phyloP scores from a whole-genome alignment of 2,113 vertebrate species.

The Clarias batrachus region DNA sequence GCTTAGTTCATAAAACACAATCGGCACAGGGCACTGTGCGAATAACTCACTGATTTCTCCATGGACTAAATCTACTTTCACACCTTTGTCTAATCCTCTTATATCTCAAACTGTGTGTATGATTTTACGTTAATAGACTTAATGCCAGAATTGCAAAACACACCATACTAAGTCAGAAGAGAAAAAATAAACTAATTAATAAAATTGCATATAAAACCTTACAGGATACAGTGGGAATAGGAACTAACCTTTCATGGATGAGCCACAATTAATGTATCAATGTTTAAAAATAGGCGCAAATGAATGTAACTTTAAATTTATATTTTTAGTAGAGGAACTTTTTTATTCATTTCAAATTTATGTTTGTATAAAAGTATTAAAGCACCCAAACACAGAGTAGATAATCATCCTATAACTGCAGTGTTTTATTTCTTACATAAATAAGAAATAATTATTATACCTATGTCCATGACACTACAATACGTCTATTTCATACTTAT shows the following conservation, averaged over 20 bases:
- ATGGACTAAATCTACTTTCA: slow-evolving; percentile 20
- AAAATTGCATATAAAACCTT: too few relatives aligned
- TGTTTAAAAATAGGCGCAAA: too few relatives aligned
- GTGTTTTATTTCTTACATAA: background rate
- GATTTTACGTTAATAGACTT: slow-evolving; percentile 56
- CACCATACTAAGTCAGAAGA: slow-evolving; percentile 63
- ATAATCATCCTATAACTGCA: background rate
- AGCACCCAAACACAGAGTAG: too few relatives aligned
- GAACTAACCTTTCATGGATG: too few relatives aligned
- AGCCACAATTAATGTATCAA: too few relatives aligned
- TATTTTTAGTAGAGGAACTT: background rate
- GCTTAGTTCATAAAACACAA: slow-evolving; percentile 26
- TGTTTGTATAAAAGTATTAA: background rate
- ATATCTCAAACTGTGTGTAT: slow-evolving; percentile 15
- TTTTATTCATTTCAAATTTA: background rate
- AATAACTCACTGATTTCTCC: slow-evolving; percentile 19
- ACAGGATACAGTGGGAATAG: too few relatives aligned
- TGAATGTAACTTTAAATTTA: too few relatives aligned
- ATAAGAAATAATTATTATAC: too few relatives aligned
- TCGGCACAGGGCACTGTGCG: slow-evolving; percentile 4
- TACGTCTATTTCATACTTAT: too few relatives aligned
- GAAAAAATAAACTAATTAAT: slow-evolving; percentile 51
- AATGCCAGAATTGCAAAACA: slow-evolving; percentile 61
- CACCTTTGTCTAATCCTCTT: slow-evolving; percentile 27
- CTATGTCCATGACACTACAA: too few relatives aligned